Evolutionary conservation across 2,888 invertebrate species (phyloP).

Genomic region (Aleiodes leptofemur): DNA sequence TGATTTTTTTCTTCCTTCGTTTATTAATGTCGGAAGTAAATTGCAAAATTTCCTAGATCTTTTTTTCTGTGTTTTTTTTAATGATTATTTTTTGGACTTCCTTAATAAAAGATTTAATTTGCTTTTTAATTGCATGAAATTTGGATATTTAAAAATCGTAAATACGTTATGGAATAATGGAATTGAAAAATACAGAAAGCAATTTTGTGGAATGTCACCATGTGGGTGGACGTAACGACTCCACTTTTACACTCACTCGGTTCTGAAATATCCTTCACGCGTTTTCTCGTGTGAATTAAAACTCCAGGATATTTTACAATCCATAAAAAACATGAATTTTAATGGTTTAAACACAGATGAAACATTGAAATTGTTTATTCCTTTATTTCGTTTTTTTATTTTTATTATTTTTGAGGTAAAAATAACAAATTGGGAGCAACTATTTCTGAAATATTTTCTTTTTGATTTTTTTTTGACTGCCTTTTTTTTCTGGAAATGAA

Average conservation of each 20-base stretch:
- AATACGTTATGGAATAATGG: constrained; percentile 16
- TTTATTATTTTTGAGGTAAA: too few relatives aligned
- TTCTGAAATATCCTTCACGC: constrained; percentile 28
- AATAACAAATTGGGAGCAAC: too few relatives aligned
- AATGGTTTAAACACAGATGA: background rate
- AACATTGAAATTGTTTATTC: background rate
- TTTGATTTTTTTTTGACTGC: too few relatives aligned
- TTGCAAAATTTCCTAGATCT: too few relatives aligned
- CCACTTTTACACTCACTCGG: constrained; percentile 19
- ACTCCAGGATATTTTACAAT: constrained; percentile 26
- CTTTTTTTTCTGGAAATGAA: too few relatives aligned
- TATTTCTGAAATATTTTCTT: too few relatives aligned
- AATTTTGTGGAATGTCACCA: constrained; percentile 28
- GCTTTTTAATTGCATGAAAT: background rate
- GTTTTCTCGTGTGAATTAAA: constrained; percentile 21
- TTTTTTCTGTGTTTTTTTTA: too few relatives aligned
- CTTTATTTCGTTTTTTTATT: too few relatives aligned
- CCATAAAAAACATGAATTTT: constrained; percentile 21
- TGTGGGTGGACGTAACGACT: constrained; percentile 31
- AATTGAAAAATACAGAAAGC: constrained; percentile 25
- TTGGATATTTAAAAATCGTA: background rate
- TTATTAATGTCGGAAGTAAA: background rate
- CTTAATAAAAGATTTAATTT: too few relatives aligned
- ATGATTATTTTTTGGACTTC: too few relatives aligned
- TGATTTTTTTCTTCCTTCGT: background rate